Conservation (phyloP, 2,888 invertebrate species). For the Nymphalis c-album region DNA sequence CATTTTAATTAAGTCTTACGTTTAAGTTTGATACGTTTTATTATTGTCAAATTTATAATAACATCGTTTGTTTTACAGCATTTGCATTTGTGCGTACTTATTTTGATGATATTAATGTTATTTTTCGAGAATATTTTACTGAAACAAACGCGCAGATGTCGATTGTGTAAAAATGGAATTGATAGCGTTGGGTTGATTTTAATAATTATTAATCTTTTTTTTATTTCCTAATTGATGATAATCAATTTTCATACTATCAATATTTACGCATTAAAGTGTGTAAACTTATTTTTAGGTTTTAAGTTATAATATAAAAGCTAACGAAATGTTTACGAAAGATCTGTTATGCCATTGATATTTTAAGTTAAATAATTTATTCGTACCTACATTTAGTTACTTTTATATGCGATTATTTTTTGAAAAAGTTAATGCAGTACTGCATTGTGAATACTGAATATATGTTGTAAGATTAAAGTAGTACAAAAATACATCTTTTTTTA, state of each 20-base stretch:
- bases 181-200: constrained; percentile 1
- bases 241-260: not conserved
- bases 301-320: constrained; percentile 25
- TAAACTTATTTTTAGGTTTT: constrained; percentile 19
- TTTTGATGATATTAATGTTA: not conserved
- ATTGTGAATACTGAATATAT: constrained; percentile 35
- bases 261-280: constrained; percentile 19
- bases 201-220: not conserved
- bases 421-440: constrained; percentile 20
- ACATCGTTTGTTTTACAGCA: not conserved
- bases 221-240: not conserved
- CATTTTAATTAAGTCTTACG: constrained; percentile 14
- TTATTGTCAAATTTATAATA: not conserved
- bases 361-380: constrained; percentile 62
- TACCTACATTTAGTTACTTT: constrained; percentile 48
- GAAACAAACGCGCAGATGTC: not conserved
- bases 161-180: not conserved
- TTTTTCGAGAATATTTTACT: not conserved
- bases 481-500: constrained; percentile 11
- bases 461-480: constrained; percentile 35
- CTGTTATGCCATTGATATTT: constrained; percentile 71
- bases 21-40: constrained; percentile 2
- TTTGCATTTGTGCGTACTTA: constrained; percentile 7
- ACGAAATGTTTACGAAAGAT: constrained; percentile 48
- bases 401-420: constrained; percentile 26